Percentiles rank a stretch among this genome's conserved stretches.
Evolutionary conservation across 1,140 invertebrate species (phyloP).

Genomic region (Diprion similis): DNA sequence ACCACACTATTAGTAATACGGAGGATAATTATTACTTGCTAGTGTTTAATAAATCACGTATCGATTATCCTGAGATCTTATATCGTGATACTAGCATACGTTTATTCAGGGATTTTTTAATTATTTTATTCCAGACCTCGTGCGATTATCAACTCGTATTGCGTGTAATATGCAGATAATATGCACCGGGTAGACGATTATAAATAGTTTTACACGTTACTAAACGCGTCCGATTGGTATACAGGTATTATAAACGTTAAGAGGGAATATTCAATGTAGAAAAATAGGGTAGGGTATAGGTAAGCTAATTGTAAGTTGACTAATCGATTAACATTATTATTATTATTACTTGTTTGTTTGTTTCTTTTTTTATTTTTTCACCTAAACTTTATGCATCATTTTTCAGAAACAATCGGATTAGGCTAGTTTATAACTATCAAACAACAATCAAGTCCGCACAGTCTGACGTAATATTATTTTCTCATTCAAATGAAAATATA

Average conservation of each 20-base stretch:
- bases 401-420: background rate
- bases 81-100: no score
- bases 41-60: no score
- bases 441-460: slow-evolving; percentile 10
- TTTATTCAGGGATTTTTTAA: no score
- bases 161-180: no score
- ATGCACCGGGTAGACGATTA: no score
- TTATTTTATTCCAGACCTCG: no score
- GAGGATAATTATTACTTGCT: no score
- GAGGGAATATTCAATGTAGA: slow-evolving; percentile 51
- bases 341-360: slow-evolving; percentile 22
- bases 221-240: slow-evolving; percentile 35
- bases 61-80: no score
- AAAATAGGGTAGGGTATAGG: slow-evolving; percentile 43
- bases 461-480: slow-evolving; percentile 12
- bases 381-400: slow-evolving; percentile 6
- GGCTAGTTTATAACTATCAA: slow-evolving; percentile 8
- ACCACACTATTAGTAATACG: no score
- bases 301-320: slow-evolving; percentile 32
- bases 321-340: slow-evolving; percentile 26
- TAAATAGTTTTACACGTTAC: no score
- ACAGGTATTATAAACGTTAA: slow-evolving; percentile 40
- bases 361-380: slow-evolving; percentile 20
- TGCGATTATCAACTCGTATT: no score
- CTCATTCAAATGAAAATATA: slow-evolving; percentile 11